A percentile compares a stretch with the other conserved stretches of the same genome.
phyloP scores from a whole-genome alignment of 2,888 invertebrate genomes.

The Cheilosia urbana region DNA sequence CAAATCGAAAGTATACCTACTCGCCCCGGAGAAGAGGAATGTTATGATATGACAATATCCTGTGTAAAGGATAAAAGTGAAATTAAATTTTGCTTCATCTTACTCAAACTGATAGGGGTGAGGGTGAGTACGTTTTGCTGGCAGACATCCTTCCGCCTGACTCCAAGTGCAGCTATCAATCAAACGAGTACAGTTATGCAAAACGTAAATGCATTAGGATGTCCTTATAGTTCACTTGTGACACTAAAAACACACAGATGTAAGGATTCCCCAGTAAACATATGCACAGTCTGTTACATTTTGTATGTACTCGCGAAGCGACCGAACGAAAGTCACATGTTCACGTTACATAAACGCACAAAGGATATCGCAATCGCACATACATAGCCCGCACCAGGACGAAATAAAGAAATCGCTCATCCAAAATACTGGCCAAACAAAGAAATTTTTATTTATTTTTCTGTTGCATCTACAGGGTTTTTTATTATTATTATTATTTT shows the following conservation, averaged over 20 bases:
- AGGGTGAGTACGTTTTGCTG: conserved; percentile 26
- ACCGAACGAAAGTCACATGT: conserved; percentile 40
- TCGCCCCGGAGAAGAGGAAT: background rate
- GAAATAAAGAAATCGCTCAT: conserved; percentile 13
- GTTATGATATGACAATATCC: conserved; percentile 50
- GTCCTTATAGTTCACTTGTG: conserved; percentile 49
- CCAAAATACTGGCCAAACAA: conserved; percentile 30
- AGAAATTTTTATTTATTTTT: conserved; percentile 34
- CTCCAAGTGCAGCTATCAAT: conserved; percentile 55
- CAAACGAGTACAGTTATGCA: conserved; percentile 30
- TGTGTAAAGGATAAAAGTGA: conserved; percentile 15
- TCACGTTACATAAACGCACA: conserved; percentile 64
- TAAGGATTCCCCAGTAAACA: conserved; percentile 6
- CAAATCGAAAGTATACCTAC: conserved; percentile 39
- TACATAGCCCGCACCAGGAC: background rate
- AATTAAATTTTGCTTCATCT: conserved; percentile 51
- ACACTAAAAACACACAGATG: conserved; percentile 7
- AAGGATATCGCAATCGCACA: conserved; percentile 23
- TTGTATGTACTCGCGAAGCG: conserved; percentile 6
- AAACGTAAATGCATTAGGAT: conserved; percentile 35
- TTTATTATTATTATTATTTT: conserved; percentile 22
- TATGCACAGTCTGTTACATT: conserved; percentile 13
- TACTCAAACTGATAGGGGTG: conserved; percentile 44
- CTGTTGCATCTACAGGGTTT: conserved; percentile 13
- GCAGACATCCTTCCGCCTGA: conserved; percentile 35